These are phyloP conservation scores for Montipora capricornis DNA, from an alignment of 64 coral and sea anemone genomes.

Conservation along the genomic window DNA sequence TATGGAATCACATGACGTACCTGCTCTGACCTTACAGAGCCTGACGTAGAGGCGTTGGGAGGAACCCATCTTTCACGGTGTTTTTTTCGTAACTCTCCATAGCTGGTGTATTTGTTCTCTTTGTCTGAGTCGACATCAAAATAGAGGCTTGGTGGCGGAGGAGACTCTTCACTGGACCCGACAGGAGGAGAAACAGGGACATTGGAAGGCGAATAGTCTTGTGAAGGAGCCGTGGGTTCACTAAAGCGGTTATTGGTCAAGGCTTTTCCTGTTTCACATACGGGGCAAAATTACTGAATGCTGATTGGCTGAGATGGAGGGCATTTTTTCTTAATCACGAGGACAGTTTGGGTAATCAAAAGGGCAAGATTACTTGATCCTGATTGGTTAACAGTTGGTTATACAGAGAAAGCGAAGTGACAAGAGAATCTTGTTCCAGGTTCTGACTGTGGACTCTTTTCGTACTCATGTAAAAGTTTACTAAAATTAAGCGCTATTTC, in stretches of 20 bases:
- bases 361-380: no score
- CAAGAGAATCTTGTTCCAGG: no score
- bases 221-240: not conserved
- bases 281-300: no score
- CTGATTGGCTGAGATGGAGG: no score
- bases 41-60: not conserved
- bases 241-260: not conserved
- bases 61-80: slow-evolving; percentile 27
- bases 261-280: not conserved
- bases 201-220: not conserved
- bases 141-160: slow-evolving; percentile 14
- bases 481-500: no score
- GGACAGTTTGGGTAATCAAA: no score
- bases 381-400: no score
- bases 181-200: not conserved
- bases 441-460: no score
- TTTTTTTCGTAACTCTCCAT: slow-evolving; percentile 41
- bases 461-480: no score
- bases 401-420: no score
- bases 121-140: slow-evolving; percentile 30
- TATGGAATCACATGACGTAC: not conserved
- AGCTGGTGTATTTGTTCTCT: slow-evolving; percentile 28
- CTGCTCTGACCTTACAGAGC: not conserved
- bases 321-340: no score
- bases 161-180: not conserved